phyloP scores from a whole-genome alignment of 1,140 invertebrate genomes.

The Aphelinus atriplicis region DNA sequence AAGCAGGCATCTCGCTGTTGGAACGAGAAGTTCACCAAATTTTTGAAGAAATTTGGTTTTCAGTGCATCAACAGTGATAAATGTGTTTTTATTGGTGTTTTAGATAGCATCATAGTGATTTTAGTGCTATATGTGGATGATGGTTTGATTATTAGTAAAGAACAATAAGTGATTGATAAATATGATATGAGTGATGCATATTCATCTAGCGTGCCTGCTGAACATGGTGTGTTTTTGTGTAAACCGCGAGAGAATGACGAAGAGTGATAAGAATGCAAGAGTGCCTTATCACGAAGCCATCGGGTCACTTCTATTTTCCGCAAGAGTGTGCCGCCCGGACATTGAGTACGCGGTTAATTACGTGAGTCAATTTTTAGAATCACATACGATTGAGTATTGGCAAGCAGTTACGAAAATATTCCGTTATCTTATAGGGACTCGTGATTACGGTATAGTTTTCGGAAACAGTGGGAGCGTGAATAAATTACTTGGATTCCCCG shows the following conservation, averaged over 20 bases:
- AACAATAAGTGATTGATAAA: conserved; percentile 16
- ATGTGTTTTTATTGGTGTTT: conserved; percentile 46
- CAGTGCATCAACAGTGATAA: conserved; percentile 42
- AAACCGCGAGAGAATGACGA: background rate
- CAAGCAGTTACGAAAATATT: conserved; percentile 39
- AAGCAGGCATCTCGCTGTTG: conserved; percentile 43
- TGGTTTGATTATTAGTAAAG: conserved; percentile 42
- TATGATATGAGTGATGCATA: conserved; percentile 10
- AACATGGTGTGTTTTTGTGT: conserved; percentile 7
- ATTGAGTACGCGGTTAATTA: conserved; percentile 27
- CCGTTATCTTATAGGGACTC: conserved; percentile 29
- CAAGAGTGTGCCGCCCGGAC: conserved; percentile 12
- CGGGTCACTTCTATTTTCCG: conserved; percentile 22
- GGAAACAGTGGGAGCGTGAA: background rate
- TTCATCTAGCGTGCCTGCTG: background rate
- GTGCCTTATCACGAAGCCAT: conserved; percentile 34
- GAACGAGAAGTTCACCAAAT: conserved; percentile 49
- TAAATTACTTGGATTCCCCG: background rate
- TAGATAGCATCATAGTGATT: conserved; percentile 41
- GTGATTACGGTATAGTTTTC: conserved; percentile 18
- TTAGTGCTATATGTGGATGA: conserved; percentile 49
- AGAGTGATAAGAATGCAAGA: no score
- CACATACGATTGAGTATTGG: conserved; percentile 30
- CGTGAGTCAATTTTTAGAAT: conserved; percentile 15
- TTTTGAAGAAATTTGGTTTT: conserved; percentile 46